phyloP scores from a whole-genome alignment of 2,888 invertebrate species.

The Silvanus unidentatus region DNA sequence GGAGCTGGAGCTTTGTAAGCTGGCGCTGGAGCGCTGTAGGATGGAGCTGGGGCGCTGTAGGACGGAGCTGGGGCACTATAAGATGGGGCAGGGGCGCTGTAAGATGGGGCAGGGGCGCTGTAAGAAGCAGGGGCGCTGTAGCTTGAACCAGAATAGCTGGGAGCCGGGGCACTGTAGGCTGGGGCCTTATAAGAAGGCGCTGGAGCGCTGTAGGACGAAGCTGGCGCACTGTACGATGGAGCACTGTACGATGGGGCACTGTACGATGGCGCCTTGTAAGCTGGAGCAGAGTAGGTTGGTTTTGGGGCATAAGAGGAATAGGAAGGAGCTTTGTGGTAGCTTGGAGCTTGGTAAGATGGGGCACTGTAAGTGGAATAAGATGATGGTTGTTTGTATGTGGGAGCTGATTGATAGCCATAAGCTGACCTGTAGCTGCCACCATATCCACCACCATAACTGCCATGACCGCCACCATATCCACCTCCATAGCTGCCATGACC shows the following conservation, averaged over 20 bases:
- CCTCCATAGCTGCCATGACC: slow-evolving; percentile 12
- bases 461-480: slow-evolving; percentile 7
- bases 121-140: slow-evolving; percentile 12
- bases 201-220: slow-evolving; percentile 8
- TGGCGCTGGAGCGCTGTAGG: slow-evolving; percentile 20
- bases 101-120: slow-evolving; percentile 15
- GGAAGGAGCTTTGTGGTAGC: slow-evolving; percentile 7
- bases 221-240: slow-evolving; percentile 11
- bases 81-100: slow-evolving; percentile 5
- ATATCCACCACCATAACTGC: slow-evolving; percentile 15
- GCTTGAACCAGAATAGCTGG: slow-evolving; percentile 10
- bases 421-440: slow-evolving; percentile 14
- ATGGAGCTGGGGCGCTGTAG: slow-evolving; percentile 21
- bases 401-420: slow-evolving; percentile 4
- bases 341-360: slow-evolving; percentile 19
- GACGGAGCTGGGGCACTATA: slow-evolving; percentile 9
- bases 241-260: slow-evolving; percentile 15
- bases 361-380: too few relatives aligned
- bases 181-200: slow-evolving; percentile 16
- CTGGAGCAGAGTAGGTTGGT: too few relatives aligned
- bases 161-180: slow-evolving; percentile 9
- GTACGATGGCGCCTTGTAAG: slow-evolving; percentile 19
- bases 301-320: slow-evolving; percentile 18
- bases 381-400: slow-evolving; percentile 8
- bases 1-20: slow-evolving; percentile 16